Conservation (phyloP, 1,140 invertebrate species). For the Caenorhabditis elegans region DNA sequence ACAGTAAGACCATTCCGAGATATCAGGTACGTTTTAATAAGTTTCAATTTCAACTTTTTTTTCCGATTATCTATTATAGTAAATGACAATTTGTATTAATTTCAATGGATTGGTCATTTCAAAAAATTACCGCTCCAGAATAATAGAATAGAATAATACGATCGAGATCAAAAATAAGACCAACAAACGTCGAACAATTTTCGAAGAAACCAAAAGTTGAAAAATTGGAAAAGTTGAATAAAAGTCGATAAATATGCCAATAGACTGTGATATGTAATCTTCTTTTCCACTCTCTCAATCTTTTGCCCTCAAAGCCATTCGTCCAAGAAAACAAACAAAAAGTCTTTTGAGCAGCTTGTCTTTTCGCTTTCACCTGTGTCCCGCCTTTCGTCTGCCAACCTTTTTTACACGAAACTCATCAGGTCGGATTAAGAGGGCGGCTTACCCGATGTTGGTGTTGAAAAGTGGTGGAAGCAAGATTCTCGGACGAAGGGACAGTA, state of each 20-base stretch:
- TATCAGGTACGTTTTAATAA: too few species aligned
- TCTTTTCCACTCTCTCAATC: too few species aligned
- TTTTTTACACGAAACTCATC: slow-evolving; percentile 17
- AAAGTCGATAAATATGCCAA: not conserved
- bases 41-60: too few species aligned
- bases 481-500: too few species aligned
- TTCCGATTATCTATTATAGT: too few species aligned
- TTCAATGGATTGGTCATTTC: too few species aligned
- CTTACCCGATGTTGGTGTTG: not conserved
- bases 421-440: not conserved
- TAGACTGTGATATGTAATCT: slow-evolving; percentile 16
- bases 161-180: too few species aligned
- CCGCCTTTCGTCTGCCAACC: not conserved
- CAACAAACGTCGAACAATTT: too few species aligned
- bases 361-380: not conserved
- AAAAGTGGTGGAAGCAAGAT: not conserved
- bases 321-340: slow-evolving; percentile 19
- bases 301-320: not conserved
- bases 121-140: too few species aligned
- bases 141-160: too few species aligned
- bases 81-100: too few species aligned
- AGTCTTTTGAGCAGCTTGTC: not conserved
- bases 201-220: not conserved
- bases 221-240: not conserved
- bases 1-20: too few species aligned